A percentile compares a stretch with the other conserved stretches of the same genome.
Conservation (phyloP, 2,797 vertebrate species). For the Eulemur mongoz region DNA sequence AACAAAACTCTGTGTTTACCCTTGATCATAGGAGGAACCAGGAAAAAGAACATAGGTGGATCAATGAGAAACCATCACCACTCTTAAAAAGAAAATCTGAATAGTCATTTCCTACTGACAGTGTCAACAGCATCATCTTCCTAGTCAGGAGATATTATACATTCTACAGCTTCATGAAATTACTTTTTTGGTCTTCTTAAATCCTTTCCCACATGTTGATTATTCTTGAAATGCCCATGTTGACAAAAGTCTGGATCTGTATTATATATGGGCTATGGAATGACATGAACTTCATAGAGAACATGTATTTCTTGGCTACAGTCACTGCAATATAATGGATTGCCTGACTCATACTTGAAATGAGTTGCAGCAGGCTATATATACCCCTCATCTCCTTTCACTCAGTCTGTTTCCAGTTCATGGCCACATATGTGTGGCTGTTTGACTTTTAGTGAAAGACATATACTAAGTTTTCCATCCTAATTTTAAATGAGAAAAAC, state of each 20-base stretch:
- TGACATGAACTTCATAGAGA: not conserved
- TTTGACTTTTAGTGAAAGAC: not conserved
- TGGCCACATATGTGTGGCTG: not conserved
- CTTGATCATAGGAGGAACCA: not conserved
- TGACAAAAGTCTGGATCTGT: slow-evolving; percentile 15
- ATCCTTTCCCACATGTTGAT: not conserved
- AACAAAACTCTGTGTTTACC: not conserved
- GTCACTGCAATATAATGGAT: not conserved
- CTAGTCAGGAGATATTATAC: not conserved
- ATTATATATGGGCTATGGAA: not conserved
- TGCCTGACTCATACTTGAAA: slow-evolving; percentile 33
- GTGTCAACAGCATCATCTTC: not conserved
- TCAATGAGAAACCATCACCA: not conserved
- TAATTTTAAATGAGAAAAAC: slow-evolving; percentile 43
- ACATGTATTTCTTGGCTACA: slow-evolving; percentile 38
- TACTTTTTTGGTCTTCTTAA: slow-evolving; percentile 38
- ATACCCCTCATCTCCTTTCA: not conserved
- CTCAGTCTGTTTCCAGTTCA: not conserved
- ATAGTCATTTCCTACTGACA: not conserved
- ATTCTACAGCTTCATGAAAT: not conserved
- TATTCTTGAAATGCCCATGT: not conserved
- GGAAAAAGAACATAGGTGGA: not conserved
- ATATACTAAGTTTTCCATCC: slow-evolving; percentile 10
- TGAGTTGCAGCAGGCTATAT: not conserved
- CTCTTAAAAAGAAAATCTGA: not conserved